A percentile compares a stretch with the other conserved stretches of the same genome.
Conservation (phyloP, 2,113 vertebrate species). For the Centropristis striata region DNA sequence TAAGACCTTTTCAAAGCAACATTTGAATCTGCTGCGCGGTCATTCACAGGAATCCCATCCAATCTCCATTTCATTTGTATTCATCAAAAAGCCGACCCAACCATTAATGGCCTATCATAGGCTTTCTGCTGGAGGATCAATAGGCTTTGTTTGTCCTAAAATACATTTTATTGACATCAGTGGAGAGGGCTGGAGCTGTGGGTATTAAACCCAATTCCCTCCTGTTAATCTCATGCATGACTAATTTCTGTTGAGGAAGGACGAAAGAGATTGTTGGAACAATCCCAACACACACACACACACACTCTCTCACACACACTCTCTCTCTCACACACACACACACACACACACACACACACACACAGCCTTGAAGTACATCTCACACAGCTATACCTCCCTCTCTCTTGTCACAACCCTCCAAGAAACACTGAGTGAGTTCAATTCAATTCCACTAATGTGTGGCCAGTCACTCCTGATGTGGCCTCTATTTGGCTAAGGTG, state of each 20-base stretch:
- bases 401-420: slow-evolving; percentile 36
- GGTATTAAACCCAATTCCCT: slow-evolving; percentile 55
- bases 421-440: slow-evolving; percentile 45
- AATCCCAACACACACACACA: slow-evolving; percentile 5
- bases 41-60: slow-evolving; percentile 23
- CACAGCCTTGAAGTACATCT: not conserved
- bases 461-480: slow-evolving; percentile 40
- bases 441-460: slow-evolving; percentile 52
- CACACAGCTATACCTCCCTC: not conserved
- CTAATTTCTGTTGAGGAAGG: slow-evolving; percentile 65
- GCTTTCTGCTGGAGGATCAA: slow-evolving; percentile 56
- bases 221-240: slow-evolving; percentile 72
- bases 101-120: slow-evolving; percentile 45
- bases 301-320: not conserved
- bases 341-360: slow-evolving; percentile 2
- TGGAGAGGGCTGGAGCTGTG: slow-evolving; percentile 27
- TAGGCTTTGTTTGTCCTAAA: slow-evolving; percentile 56
- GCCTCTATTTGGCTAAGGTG: slow-evolving; percentile 48
- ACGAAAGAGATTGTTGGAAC: slow-evolving; percentile 49
- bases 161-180: slow-evolving; percentile 65
- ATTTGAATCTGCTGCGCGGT: not conserved
- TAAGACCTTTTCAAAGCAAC: slow-evolving; percentile 23
- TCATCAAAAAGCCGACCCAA: slow-evolving; percentile 28
- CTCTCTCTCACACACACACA: slow-evolving; percentile 5
- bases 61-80: slow-evolving; percentile 46